Base-by-base conservation (phyloP, 2,888 invertebrate species). In the Mylabris sibirica region DNA sequence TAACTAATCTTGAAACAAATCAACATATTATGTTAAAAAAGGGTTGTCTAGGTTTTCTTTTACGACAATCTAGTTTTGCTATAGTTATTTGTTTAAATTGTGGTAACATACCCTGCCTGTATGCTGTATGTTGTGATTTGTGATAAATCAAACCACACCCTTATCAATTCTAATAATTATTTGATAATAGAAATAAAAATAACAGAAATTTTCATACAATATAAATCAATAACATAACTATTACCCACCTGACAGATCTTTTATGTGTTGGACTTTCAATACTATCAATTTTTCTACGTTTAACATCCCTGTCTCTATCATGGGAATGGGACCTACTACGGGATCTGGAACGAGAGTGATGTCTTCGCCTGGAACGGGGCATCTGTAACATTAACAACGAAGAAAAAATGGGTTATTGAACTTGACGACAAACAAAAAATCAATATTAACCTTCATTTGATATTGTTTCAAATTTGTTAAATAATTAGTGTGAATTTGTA, bases 301-400 rank as follows among this genome's bases (percentile, higher is more conserved):
- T 94, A 72, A 90, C 88, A 78, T 90, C 91, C 74, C 92, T 87
- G 83, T 93, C 93, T 75, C 90, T 88, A 78, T 90, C 91, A 77
- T 88, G 82, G 12, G 88, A 88, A 57, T 88, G 85, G 0, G 89
- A 89, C 69, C 88, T 84, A 63, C 90, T 89, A 75, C 89, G 87
- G 74, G 90, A 89, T 74, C 88, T 90, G 44, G 89, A 90, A 63
- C 89, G 84, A 70, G 90, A 90, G 82, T 93, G 92, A 84, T 93
- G 92, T 87, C 93, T 91, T 88, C 94, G 91, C 79, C 93, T 89
- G 75, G 92, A 92, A 79, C 93, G 91, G 82, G 94, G 94, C 94
- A 94, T 94, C 94, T 94, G 87, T 66, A 84, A 85, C 71, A 73
- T 66, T 70, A 68, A 60, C 30, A 44, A 49, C 2, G 4, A 12